Conservation (phyloP, 2,888 invertebrate species). For the Pediacus dermestoides region DNA sequence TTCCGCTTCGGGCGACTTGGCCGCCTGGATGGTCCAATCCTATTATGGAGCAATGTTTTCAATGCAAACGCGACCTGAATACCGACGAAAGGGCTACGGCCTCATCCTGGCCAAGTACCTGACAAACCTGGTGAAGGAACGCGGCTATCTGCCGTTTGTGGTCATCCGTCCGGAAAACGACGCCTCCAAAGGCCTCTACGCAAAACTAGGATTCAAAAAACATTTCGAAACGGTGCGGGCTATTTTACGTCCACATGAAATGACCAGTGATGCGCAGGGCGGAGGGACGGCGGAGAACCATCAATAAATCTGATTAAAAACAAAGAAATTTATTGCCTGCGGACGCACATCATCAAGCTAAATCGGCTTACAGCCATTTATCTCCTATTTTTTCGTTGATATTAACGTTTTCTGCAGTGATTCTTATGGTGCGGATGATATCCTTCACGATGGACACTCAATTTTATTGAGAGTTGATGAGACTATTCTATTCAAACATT, state of each 20-base stretch:
- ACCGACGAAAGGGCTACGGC: conserved; percentile 58
- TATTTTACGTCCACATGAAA: conserved; percentile 62
- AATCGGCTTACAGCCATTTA: no score
- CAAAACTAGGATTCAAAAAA: conserved; percentile 77
- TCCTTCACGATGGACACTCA: no score
- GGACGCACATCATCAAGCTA: neutral
- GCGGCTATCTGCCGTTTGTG: conserved; percentile 77
- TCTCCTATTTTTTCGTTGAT: no score
- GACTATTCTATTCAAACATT: no score
- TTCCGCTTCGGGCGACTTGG: conserved; percentile 65
- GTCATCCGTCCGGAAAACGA: conserved; percentile 85
- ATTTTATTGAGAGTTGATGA: no score
- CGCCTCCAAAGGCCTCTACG: conserved; percentile 79
- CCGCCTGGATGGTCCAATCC: conserved; percentile 89
- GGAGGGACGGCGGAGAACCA: conserved; percentile 24
- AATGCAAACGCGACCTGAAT: conserved; percentile 70
- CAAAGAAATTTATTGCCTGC: neutral
- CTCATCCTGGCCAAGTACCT: conserved; percentile 66
- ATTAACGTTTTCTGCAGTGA: no score
- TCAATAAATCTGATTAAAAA: neutral
- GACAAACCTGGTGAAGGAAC: conserved; percentile 48
- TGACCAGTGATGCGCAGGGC: conserved; percentile 36
- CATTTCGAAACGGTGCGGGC: conserved; percentile 78
- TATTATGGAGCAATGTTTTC: conserved; percentile 91
- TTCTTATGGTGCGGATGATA: no score